Evolutionary conservation across 2,113 vertebrate species (phyloP).

Genomic region (Scartelaos histophorus): DNA sequence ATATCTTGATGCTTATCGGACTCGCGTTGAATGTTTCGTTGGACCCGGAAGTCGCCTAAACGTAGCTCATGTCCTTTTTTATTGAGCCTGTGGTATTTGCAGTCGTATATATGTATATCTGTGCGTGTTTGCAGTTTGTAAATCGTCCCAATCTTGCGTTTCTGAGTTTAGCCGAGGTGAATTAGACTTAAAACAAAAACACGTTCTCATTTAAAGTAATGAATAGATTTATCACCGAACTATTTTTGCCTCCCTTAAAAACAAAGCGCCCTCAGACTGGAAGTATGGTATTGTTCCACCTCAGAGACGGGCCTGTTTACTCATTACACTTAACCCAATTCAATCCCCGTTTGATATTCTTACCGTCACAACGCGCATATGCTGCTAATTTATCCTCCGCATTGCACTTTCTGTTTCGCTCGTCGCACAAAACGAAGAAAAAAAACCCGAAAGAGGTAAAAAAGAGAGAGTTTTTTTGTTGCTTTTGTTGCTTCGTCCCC

Average conservation of each 20-base stretch:
- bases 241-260: conserved; percentile 25
- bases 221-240: conserved; percentile 26
- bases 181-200: background rate
- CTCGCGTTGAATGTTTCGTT: too few species aligned
- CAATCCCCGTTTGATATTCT: conserved; percentile 58
- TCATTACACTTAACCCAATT: conserved; percentile 63
- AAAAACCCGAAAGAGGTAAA: too few species aligned
- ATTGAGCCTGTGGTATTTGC: too few species aligned
- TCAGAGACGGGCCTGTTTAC: conserved; percentile 44
- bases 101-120: background rate
- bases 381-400: conserved; percentile 52
- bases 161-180: conserved; percentile 4
- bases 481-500: conserved; percentile 33
- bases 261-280: conserved; percentile 11
- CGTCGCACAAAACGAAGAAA: too few species aligned
- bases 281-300: conserved; percentile 35
- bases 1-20: too few species aligned
- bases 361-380: conserved; percentile 44
- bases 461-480: too few species aligned
- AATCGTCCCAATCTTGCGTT: conserved; percentile 7
- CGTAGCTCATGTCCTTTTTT: too few species aligned
- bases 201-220: conserved; percentile 2
- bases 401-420: conserved; percentile 34
- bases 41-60: too few species aligned
- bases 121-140: conserved; percentile 6